Conservation (phyloP, 2,888 invertebrate species). For the Andrena hattorfiana region DNA sequence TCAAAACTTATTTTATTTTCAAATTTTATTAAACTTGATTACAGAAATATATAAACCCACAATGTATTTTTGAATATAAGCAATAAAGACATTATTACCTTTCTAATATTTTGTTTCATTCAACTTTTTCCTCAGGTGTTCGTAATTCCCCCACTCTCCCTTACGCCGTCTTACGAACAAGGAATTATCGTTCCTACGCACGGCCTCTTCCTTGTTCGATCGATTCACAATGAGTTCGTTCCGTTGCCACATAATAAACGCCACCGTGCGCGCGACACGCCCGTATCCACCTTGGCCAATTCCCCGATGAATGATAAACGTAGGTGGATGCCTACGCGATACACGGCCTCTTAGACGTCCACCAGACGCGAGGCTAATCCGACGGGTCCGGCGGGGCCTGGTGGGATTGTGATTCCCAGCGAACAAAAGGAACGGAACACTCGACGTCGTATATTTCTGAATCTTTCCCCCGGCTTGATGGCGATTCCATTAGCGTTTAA, state of each 20-base stretch:
- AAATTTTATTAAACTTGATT: too few species aligned
- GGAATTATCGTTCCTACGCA: constrained; percentile 41
- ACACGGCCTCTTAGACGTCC: constrained; percentile 56
- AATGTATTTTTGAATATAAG: too few species aligned
- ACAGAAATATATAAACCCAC: too few species aligned
- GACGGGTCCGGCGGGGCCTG: neutral
- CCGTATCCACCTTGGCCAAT: constrained; percentile 49
- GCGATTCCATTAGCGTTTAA: constrained; percentile 18
- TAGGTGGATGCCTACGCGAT: constrained; percentile 64
- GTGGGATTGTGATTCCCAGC: constrained; percentile 31
- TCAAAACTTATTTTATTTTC: too few species aligned
- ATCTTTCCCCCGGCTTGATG: neutral
- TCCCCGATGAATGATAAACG: constrained; percentile 59
- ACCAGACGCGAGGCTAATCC: constrained; percentile 56
- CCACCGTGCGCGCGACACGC: constrained; percentile 50
- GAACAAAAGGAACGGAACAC: constrained; percentile 49
- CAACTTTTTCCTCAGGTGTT: too few species aligned
- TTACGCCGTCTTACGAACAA: neutral
- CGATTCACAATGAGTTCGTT: constrained; percentile 47
- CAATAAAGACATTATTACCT: too few species aligned
- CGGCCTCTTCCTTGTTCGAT: constrained; percentile 43
- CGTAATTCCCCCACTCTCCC: too few species aligned
- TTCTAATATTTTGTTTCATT: too few species aligned
- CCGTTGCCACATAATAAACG: constrained; percentile 60
- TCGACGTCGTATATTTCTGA: constrained; percentile 9